These are phyloP conservation scores for Ispidina picta DNA, from an alignment of 2,797 vertebrate genomes.

Conservation along the genomic window DNA sequence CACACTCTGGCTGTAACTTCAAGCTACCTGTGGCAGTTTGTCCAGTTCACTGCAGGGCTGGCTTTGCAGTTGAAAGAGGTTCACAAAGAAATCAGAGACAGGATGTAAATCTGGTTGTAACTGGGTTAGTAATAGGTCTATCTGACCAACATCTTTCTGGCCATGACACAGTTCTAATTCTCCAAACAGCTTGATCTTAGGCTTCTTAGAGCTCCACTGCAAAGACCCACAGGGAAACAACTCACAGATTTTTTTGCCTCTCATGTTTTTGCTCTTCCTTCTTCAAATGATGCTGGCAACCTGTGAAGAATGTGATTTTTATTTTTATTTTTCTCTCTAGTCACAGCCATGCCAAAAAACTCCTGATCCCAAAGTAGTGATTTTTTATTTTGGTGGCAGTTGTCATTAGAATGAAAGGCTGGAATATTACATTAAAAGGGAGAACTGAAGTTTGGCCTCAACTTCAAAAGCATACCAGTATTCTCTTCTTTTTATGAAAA, in stretches of 20 bases:
- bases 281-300: neutral
- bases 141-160: neutral
- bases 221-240: neutral
- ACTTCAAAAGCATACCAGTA: neutral
- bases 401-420: neutral
- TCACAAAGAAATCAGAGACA: neutral
- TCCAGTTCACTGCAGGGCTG: neutral
- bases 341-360: neutral
- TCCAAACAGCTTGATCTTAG: neutral
- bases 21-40: neutral
- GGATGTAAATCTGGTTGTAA: neutral
- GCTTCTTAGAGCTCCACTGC: neutral
- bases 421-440: neutral
- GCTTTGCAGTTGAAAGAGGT: neutral
- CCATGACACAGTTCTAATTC: neutral
- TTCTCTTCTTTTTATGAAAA: neutral
- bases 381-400: neutral
- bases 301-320: no score
- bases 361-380: neutral
- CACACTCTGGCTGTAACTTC: neutral
- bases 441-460: neutral
- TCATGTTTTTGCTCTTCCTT: neutral
- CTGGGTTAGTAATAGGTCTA: neutral
- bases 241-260: fast-evolving
- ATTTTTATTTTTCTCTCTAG: neutral